Percentiles rank a stretch among this genome's conserved stretches.
These are phyloP conservation scores for Bombus consobrinus DNA, from an alignment of 1,140 invertebrate species.

Conservation along the genomic window DNA sequence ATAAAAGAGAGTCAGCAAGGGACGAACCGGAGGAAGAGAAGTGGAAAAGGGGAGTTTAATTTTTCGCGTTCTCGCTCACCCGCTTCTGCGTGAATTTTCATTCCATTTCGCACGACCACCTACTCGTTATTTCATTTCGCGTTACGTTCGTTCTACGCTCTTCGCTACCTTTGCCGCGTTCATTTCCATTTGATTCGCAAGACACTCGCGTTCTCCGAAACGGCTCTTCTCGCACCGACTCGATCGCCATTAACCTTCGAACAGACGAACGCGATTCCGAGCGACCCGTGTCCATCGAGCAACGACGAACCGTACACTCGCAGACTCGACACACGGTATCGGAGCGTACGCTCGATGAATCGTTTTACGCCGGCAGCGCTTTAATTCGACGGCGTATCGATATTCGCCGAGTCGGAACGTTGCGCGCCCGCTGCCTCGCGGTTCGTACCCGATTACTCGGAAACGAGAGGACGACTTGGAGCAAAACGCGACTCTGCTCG, in stretches of 20 bases:
- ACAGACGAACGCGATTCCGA: too few species aligned
- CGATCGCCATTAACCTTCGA: accelerated
- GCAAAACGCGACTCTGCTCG: not conserved
- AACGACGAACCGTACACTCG: not conserved
- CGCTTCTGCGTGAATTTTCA: constrained; percentile 63
- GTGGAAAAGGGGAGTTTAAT: constrained; percentile 34
- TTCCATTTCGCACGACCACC: constrained; percentile 68
- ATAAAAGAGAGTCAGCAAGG: not conserved
- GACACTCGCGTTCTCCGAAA: not conserved
- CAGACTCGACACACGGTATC: not conserved
- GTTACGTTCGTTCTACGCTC: not conserved
- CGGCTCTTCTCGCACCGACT: too few species aligned
- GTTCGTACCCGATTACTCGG: not conserved
- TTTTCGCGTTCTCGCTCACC: constrained; percentile 64
- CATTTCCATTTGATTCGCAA: not conserved
- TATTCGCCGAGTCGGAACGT: constrained; percentile 52
- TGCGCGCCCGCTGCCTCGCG: not conserved
- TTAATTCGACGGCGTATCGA: constrained; percentile 49
- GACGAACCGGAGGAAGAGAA: not conserved
- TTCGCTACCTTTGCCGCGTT: not conserved
- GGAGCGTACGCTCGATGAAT: constrained; percentile 10
- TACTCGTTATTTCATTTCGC: constrained; percentile 66
- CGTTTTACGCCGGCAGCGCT: constrained; percentile 41
- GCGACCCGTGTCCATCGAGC: too few species aligned
- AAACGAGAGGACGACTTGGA: not conserved